Conservation (phyloP, 2,797 vertebrate genomes). For the Clarias fuscus region DNA sequence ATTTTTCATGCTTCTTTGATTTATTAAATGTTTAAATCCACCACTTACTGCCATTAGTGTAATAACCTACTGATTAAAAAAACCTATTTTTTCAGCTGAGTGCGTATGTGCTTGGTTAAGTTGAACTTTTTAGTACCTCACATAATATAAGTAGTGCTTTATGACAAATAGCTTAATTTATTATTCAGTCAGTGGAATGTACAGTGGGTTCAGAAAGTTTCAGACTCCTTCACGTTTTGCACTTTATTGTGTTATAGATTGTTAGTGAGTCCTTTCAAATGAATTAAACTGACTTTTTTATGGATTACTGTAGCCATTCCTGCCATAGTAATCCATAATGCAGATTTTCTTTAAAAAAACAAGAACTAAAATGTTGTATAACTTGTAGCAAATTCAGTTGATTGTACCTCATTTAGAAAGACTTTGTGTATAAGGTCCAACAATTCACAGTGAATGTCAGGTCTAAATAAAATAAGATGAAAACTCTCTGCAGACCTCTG, state of each 20-base stretch:
- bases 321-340: neutral
- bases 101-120: neutral
- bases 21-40: neutral
- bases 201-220: neutral
- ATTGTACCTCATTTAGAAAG: neutral
- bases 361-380: neutral
- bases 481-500: neutral
- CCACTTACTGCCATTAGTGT: neutral
- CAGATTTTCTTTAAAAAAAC: neutral
- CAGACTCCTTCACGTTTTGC: neutral
- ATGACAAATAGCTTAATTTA: neutral
- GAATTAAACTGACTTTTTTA: neutral
- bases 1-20: neutral
- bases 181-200: neutral
- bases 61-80: neutral
- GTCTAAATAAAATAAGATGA: neutral
- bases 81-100: neutral
- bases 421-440: neutral
- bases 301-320: neutral
- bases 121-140: neutral
- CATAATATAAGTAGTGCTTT: neutral
- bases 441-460: neutral
- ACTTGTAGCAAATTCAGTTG: neutral
- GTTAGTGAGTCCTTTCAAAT: too few relatives aligned
- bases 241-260: neutral